These are phyloP conservation scores for Clunio marinus DNA, from an alignment of 2,888 invertebrate genomes.

Conservation along the genomic window DNA sequence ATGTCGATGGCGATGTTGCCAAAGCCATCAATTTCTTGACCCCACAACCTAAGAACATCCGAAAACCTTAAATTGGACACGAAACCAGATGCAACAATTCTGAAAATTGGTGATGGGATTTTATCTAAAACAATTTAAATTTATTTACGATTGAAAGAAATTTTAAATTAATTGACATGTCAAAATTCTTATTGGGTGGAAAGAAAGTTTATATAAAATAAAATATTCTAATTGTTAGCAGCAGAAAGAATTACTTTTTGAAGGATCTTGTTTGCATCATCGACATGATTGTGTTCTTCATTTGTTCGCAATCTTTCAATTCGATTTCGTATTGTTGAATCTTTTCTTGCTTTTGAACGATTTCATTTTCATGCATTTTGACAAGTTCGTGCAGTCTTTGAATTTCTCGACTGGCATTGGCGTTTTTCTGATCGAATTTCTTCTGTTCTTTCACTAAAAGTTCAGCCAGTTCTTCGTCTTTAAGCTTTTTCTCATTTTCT, in stretches of 20 bases:
- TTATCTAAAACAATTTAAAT: neutral
- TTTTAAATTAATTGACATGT: too few relatives aligned
- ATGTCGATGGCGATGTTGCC: conserved; percentile 49
- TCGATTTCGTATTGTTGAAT: neutral
- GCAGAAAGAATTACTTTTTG: neutral
- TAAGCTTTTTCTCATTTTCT: neutral
- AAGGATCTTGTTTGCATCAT: conserved; percentile 10
- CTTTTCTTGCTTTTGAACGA: neutral
- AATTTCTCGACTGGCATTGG: conserved; percentile 5
- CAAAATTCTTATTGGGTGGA: too few relatives aligned
- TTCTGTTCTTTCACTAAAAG: conserved; percentile 16
- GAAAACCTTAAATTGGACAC: too few relatives aligned
- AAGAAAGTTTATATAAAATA: neutral
- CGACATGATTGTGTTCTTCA: conserved; percentile 20
- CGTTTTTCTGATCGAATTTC: neutral
- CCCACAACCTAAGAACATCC: conserved; percentile 40
- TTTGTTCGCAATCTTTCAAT: conserved; percentile 26
- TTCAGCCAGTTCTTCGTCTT: neutral
- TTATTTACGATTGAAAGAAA: neutral
- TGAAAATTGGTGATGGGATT: neutral
- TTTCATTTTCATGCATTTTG: conserved; percentile 16
- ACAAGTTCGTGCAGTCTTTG: conserved; percentile 15
- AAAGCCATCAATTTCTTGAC: conserved; percentile 49
- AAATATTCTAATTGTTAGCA: conserved; percentile 8
- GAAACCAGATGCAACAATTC: neutral